phyloP scores from a whole-genome alignment of 2,888 invertebrate species.

The Drosophila setosimentum region DNA sequence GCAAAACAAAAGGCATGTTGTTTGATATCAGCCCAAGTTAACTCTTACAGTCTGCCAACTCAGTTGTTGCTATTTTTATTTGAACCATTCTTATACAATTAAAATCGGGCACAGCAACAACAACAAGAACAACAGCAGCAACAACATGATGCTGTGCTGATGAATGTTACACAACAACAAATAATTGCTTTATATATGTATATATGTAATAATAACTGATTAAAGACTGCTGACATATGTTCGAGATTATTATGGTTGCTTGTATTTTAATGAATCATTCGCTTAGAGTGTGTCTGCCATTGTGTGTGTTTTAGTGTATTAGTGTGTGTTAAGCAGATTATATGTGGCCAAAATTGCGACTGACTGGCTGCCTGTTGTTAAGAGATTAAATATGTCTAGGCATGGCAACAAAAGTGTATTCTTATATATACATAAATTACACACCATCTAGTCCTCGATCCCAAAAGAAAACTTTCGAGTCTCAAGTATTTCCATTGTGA shows the following conservation, averaged over 20 bases:
- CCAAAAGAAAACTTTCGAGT: background rate
- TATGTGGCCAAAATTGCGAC: constrained; percentile 31
- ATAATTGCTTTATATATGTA: constrained; percentile 38
- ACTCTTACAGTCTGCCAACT: constrained; percentile 39
- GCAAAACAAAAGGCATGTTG: constrained; percentile 78
- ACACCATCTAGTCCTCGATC: background rate
- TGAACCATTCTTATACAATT: constrained; percentile 71
- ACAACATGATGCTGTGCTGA: constrained; percentile 8
- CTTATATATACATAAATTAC: background rate
- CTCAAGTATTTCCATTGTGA: background rate
- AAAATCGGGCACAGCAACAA: constrained; percentile 34
- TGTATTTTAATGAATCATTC: constrained; percentile 33
- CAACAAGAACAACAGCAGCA: constrained; percentile 22
- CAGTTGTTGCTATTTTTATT: constrained; percentile 59
- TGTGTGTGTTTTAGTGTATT: no score
- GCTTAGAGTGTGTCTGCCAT: background rate
- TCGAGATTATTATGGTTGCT: constrained; percentile 40
- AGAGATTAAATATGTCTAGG: constrained; percentile 35
- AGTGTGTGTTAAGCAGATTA: constrained; percentile 21
- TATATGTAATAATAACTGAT: constrained; percentile 66
- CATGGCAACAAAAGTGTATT: background rate
- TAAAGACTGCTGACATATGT: constrained; percentile 62
- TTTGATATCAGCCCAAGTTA: constrained; percentile 68
- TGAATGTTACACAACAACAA: constrained; percentile 35
- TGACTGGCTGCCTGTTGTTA: constrained; percentile 25